Evolutionary conservation across 2,113 vertebrate species (phyloP).

Genomic region (Eptesicus fuscus): DNA sequence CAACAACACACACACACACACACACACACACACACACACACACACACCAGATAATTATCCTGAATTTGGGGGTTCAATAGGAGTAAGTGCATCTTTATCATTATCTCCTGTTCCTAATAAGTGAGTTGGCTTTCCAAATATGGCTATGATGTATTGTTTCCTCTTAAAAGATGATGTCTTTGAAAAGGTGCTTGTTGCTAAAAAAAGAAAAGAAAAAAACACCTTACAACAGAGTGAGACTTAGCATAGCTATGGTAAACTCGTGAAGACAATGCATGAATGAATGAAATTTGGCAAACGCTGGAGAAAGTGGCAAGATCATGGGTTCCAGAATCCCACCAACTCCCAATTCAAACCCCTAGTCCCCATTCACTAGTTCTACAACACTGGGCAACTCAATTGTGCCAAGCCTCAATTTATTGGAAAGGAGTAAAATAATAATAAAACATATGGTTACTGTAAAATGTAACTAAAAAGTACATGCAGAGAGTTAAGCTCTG

Average conservation of each 20-base stretch:
- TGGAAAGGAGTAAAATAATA: background rate
- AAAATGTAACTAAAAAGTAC: background rate
- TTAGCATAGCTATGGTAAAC: background rate
- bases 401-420: background rate
- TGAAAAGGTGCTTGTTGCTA: background rate
- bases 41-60: background rate
- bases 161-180: conserved; percentile 1
- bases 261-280: background rate
- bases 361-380: background rate
- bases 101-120: background rate
- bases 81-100: conserved; percentile 13
- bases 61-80: background rate
- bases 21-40: background rate
- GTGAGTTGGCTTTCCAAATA: conserved; percentile 15
- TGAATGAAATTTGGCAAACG: background rate
- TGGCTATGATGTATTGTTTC: background rate
- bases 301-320: background rate
- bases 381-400: background rate
- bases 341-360: background rate
- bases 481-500: background rate
- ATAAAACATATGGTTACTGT: background rate
- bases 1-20: background rate
- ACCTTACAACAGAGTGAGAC: background rate
- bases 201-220: conserved; percentile 11
- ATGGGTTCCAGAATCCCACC: background rate